Conservation (phyloP, 1,140 invertebrate genomes). For the Belonocnema kinseyi region DNA sequence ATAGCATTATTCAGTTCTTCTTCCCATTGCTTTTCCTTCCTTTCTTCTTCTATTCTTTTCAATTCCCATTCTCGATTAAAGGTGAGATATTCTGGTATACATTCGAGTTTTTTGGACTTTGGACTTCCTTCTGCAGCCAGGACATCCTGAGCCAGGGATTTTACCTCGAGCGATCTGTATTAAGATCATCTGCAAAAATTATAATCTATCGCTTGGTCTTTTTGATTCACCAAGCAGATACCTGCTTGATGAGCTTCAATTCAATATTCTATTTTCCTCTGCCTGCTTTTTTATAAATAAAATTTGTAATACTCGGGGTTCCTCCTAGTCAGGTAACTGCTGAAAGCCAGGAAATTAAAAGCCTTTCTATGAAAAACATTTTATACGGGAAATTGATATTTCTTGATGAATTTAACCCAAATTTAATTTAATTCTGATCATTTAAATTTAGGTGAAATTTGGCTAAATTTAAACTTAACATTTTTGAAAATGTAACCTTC, state of each 20-base stretch:
- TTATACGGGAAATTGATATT: too few relatives aligned
- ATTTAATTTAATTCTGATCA: too few relatives aligned
- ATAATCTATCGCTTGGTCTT: slow-evolving; percentile 25
- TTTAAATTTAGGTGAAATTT: too few relatives aligned
- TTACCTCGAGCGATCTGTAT: slow-evolving; percentile 55
- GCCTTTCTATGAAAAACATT: too few relatives aligned
- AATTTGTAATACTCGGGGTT: too few relatives aligned
- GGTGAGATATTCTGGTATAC: slow-evolving; percentile 80
- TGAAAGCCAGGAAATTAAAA: too few relatives aligned
- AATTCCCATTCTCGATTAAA: slow-evolving; percentile 85
- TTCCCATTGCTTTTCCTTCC: slow-evolving; percentile 84
- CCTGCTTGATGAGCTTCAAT: neutral
- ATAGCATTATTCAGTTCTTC: slow-evolving; percentile 82
- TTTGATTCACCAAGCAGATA: slow-evolving; percentile 6
- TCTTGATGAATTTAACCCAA: too few relatives aligned
- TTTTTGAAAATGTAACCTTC: too few relatives aligned
- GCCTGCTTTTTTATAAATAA: neutral
- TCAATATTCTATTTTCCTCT: neutral
- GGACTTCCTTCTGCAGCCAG: slow-evolving; percentile 50
- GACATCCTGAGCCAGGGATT: slow-evolving; percentile 56
- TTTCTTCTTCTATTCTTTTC: slow-evolving; percentile 78
- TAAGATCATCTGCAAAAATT: neutral
- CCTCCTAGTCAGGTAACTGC: too few relatives aligned
- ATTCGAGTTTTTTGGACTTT: slow-evolving; percentile 49
- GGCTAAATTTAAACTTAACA: too few relatives aligned